These are phyloP conservation scores for Dendroctonus valens DNA, from an alignment of 1,140 invertebrate species.

Conservation along the genomic window DNA sequence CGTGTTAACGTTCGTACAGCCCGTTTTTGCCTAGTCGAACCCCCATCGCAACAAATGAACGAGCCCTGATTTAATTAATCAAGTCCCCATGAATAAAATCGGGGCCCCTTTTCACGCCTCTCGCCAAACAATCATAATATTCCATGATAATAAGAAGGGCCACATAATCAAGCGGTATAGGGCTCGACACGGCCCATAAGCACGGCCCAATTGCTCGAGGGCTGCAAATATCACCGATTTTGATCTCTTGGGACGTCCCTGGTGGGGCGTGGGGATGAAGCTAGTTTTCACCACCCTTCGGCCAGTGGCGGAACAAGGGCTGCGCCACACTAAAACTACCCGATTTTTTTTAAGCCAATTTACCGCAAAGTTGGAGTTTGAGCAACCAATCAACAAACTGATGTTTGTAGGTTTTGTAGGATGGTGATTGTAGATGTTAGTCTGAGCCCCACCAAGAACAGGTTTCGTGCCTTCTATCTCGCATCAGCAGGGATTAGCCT, in stretches of 20 bases:
- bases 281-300: slow-evolving; percentile 17
- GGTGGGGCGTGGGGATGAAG: slow-evolving; percentile 11
- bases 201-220: slow-evolving; percentile 48
- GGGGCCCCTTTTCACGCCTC: slow-evolving; percentile 22
- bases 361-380: too few relatives aligned
- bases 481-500: too few relatives aligned
- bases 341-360: background rate
- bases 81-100: slow-evolving; percentile 11
- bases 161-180: slow-evolving; percentile 43
- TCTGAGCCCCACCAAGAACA: too few relatives aligned
- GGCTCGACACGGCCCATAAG: slow-evolving; percentile 49
- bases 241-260: slow-evolving; percentile 42
- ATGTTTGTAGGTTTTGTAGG: too few relatives aligned
- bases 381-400: too few relatives aligned
- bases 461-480: too few relatives aligned
- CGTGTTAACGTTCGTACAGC: too few relatives aligned
- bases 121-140: slow-evolving; percentile 41
- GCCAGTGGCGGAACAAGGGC: slow-evolving; percentile 2
- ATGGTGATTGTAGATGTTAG: too few relatives aligned
- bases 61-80: slow-evolving; percentile 6
- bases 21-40: too few relatives aligned
- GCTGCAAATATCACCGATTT: slow-evolving; percentile 51
- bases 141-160: slow-evolving; percentile 35
- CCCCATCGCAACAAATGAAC: background rate
- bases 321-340: too few relatives aligned